These are phyloP conservation scores for Lasaia peninsularis DNA, from an alignment of 1,140 invertebrate genomes.

Conservation along the genomic window DNA sequence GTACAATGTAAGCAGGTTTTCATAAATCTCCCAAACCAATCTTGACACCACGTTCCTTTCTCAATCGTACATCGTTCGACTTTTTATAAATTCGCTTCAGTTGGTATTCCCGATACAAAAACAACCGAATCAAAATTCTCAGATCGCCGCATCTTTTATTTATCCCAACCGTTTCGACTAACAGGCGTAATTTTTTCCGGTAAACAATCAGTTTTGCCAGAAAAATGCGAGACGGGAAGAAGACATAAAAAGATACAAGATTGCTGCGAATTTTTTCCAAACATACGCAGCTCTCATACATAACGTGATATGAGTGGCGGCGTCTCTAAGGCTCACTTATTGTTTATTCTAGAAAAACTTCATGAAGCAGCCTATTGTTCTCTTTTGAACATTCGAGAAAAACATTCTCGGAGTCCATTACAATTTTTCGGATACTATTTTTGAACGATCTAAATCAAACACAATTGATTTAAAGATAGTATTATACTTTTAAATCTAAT, in stretches of 20 bases:
- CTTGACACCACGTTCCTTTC: constrained; percentile 63
- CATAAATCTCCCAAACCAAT: constrained; percentile 49
- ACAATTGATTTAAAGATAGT: constrained; percentile 2
- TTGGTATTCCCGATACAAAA: constrained; percentile 55
- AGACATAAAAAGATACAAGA: constrained; percentile 62
- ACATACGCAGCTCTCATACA: constrained; percentile 50
- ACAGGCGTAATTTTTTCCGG: constrained; percentile 76
- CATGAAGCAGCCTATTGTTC: constrained; percentile 42
- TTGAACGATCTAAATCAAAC: constrained; percentile 5
- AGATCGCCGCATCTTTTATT: constrained; percentile 69
- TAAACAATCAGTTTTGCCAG: constrained; percentile 75
- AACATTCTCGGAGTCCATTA: constrained; percentile 13
- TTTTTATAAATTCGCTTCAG: constrained; percentile 55
- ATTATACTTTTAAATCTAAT: constrained; percentile 6
- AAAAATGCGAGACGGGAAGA: constrained; percentile 71
- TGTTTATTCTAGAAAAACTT: constrained; percentile 40
- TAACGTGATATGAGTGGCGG: constrained; percentile 52
- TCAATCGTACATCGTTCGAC: constrained; percentile 58
- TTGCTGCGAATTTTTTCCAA: constrained; percentile 49
- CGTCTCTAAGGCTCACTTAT: constrained; percentile 25
- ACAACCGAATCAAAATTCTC: constrained; percentile 73
- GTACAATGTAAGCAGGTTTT: constrained; percentile 33
- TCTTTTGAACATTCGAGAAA: constrained; percentile 15
- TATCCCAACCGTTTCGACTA: constrained; percentile 64
- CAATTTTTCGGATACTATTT: constrained; percentile 5